Conservation (phyloP, 2,888 invertebrate species). For the Caenorhabditis sulstoni region DNA sequence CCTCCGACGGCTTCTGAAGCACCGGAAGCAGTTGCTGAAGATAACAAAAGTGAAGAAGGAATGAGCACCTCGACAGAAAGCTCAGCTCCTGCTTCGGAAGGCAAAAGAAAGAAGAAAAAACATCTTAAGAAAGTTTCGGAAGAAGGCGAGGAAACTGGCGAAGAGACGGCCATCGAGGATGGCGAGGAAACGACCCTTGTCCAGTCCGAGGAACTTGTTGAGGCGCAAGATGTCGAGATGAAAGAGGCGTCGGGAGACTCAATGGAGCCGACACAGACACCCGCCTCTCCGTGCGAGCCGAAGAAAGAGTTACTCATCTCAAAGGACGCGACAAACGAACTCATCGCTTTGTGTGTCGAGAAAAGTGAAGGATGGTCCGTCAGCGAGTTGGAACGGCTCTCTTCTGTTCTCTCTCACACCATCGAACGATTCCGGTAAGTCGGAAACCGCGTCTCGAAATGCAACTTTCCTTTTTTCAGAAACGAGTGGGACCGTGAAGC, state of each 20-base stretch:
- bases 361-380: slow-evolving; percentile 73
- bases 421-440: slow-evolving; percentile 67
- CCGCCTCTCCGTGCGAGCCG: background rate
- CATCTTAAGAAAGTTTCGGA: slow-evolving; percentile 9
- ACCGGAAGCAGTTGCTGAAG: background rate
- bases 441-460: background rate
- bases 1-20: background rate
- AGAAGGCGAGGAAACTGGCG: slow-evolving; percentile 36
- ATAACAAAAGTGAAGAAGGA: slow-evolving; percentile 40
- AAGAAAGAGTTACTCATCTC: slow-evolving; percentile 22
- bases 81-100: background rate
- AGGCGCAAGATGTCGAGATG: slow-evolving; percentile 29
- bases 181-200: background rate
- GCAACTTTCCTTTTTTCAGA: too few species aligned
- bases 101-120: slow-evolving; percentile 38
- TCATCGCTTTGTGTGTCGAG: slow-evolving; percentile 51
- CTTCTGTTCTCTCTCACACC: slow-evolving; percentile 70
- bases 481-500: slow-evolving; percentile 45
- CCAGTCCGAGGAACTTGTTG: background rate
- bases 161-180: slow-evolving; percentile 37
- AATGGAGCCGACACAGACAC: slow-evolving; percentile 3
- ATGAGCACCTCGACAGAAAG: slow-evolving; percentile 36
- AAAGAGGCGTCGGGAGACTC: slow-evolving; percentile 19
- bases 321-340: background rate
- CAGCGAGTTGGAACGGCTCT: slow-evolving; percentile 73